A percentile compares a stretch with the other conserved stretches of the same genome.
Conservation (phyloP, 2,797 vertebrate species). For the Coluber constrictor region DNA sequence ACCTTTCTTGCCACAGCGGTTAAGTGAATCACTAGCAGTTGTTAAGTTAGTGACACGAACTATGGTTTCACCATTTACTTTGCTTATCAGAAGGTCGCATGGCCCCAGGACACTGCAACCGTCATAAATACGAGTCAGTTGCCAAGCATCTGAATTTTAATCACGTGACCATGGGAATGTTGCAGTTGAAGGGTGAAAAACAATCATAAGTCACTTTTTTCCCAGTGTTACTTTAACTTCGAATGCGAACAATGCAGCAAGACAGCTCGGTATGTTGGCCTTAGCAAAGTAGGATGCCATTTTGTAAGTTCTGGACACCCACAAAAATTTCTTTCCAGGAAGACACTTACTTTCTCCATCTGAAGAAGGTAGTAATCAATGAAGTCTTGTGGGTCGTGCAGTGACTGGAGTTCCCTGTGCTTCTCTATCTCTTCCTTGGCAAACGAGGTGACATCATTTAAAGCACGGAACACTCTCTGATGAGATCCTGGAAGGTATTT, state of each 20-base stretch:
- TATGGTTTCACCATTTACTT: background rate
- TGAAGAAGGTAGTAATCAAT: conserved; percentile 8
- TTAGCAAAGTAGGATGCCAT: background rate
- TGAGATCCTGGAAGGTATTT: background rate
- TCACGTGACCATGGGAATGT: background rate
- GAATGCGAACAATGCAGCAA: background rate
- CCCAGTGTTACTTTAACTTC: background rate
- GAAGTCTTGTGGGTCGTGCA: background rate
- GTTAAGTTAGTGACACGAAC: background rate
- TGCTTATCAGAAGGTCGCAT: background rate
- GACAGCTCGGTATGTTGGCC: background rate
- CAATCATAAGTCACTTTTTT: no score
- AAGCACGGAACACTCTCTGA: no score
- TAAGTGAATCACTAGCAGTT: background rate
- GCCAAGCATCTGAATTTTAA: background rate
- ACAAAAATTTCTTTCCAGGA: background rate
- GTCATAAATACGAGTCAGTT: background rate
- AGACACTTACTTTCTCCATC: background rate
- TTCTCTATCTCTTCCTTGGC: background rate
- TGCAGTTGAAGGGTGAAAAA: no score
- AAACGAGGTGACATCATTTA: background rate
- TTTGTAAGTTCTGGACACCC: background rate
- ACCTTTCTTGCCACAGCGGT: background rate
- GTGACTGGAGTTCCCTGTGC: background rate
- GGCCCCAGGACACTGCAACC: background rate